Evolutionary conservation across 2,888 invertebrate species (phyloP), one percentile per base, ranked within the genome.

Genomic region (Perizoma flavofasciatum): DNA sequence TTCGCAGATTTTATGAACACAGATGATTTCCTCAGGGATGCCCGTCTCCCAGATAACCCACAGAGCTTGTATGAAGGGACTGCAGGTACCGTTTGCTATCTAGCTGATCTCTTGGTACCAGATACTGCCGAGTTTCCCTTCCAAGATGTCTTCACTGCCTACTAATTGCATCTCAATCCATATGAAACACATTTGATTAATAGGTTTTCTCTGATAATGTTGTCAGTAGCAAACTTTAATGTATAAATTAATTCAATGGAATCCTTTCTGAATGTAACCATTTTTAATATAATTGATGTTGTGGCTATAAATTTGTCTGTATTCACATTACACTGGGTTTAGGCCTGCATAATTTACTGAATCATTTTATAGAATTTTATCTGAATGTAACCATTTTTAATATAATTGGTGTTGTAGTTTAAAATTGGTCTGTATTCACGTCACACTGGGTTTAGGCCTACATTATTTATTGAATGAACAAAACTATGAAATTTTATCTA

Each of bases 61-160:
- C 96, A 94, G 75, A 97, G 96, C 77, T 91, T 98, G 70, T 97
- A 95, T 83, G 98, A 98, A 87, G 98, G 98, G 1, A 93, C 95
- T 56, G 96, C 97, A 7, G 98, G 98, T 4, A 96, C 97, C 0
- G 95, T 96, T 6, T 98, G 97, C 77, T 98, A 93, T 81, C 86
- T 98, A 53, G 92, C 94, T 6, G 98, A 98, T 89, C 85, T 98
- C 1, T 83, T 95, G 0, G 86, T 94, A 50, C 97, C 97, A 5
- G 92, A 95, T 33, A 93, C 93, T 61, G 96, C 97, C 4, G 93
- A 94, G 75, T 98, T 97, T 83, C 98, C 98, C 0, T 96, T 98
- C 77, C 95, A 95, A 88, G 95, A 97, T 93, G 92, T 96, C 55
- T 95, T 93, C 85, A 75, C 80, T 56, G 68, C 65, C 59, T 82